Evolutionary conservation across 2,888 invertebrate species (phyloP), one percentile per base, ranked within the genome.

Genomic region (Synergus umbraculus): DNA sequence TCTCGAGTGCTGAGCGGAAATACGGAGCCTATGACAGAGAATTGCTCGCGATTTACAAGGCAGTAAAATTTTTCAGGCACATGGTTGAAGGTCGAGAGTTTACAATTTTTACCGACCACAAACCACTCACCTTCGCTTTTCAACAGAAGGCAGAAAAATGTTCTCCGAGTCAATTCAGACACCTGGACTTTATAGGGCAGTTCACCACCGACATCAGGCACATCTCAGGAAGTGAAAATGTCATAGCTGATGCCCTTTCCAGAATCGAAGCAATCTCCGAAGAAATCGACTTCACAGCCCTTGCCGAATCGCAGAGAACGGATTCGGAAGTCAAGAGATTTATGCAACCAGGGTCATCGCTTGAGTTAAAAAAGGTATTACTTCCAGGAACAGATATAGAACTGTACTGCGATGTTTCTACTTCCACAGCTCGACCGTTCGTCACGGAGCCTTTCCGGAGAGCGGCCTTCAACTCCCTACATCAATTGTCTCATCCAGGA

Each of bases 11-110:
- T 0, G 83, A 89, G 77, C 63, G 4, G 5, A 86, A 83, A 60
- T 88, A 87, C 81, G 85, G 85, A 76, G 78, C 87, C 2, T 87
- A 84, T 77, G 86, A 86, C 37, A 49, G 84, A 8, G 87, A 88
- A 78, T 76, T 87, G 8, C 79, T 86, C 4, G 86, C 86, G 0
- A 85, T 88, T 12, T 88, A 86, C 46, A 63, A 76, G 4, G 81
- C 49, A 10, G 49, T 49, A 0, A 84, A 84, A 67, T 77, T 84
- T 77, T 87, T 87, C 41, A 46, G 81, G 2, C 80, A 86, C 46
- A 81, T 86, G 78, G 37, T 87, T 0, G 85, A 85, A 58, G 83
- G 79, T 3, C 54, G 82, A 8, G 18, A 64, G 7, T 82, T 83
- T 29, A 77, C 63, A 13, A 76, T 81, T n/a, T 54, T 46, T 12